A percentile compares a stretch with the other conserved stretches of the same genome.
Evolutionary conservation across 2,113 vertebrate genomes (phyloP).

Genomic region (Bettongia penicillata): DNA sequence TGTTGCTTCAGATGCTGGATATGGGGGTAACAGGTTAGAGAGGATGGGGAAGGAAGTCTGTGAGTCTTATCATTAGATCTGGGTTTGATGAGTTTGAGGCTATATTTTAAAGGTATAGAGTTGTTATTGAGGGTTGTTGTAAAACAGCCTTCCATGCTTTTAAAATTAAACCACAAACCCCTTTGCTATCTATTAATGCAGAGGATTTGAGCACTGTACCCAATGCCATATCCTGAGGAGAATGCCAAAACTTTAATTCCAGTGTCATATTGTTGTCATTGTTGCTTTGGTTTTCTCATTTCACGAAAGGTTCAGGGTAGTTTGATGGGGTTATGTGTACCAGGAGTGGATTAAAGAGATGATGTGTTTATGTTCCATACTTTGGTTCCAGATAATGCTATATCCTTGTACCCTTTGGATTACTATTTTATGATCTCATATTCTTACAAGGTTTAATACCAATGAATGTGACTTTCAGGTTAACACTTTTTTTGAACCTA

Average conservation of each 20-base stretch:
- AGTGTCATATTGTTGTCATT: background rate
- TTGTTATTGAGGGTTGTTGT: background rate
- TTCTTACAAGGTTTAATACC: background rate
- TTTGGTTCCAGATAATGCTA: background rate
- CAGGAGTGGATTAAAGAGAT: background rate
- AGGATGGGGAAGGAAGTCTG: background rate
- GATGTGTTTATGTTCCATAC: background rate
- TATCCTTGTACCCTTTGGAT: background rate
- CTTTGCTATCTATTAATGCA: background rate
- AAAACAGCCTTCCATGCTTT: background rate
- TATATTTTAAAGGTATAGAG: background rate
- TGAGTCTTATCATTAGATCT: background rate
- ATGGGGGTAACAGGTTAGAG: background rate
- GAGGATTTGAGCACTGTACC: background rate
- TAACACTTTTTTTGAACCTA: background rate
- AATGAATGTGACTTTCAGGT: background rate
- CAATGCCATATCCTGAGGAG: background rate
- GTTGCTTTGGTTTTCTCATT: background rate
- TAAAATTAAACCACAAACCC: background rate
- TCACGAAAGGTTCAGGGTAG: background rate
- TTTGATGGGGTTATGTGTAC: background rate
- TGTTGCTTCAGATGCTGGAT: background rate
- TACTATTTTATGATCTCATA: constrained; percentile 5
- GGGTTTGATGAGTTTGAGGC: background rate
- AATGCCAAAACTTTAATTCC: background rate